Percentiles rank a stretch among this genome's conserved stretches.
Evolutionary conservation across 1,140 invertebrate species (phyloP).

Genomic region (Drosophila teissieri): DNA sequence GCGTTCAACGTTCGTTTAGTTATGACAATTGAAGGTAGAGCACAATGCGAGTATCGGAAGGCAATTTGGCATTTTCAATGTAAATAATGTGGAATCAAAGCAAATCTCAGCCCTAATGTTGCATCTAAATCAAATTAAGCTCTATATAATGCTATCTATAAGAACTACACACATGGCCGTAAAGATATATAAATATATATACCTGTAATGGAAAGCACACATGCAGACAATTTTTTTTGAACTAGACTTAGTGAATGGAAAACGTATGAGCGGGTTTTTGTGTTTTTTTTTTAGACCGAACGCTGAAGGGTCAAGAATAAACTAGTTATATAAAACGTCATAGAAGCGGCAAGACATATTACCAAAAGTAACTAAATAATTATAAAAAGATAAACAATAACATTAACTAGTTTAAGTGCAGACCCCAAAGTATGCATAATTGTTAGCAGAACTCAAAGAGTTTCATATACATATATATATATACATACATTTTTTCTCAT

Average conservation of each 20-base stretch:
- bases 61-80: constrained; percentile 49
- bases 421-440: constrained; percentile 31
- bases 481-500: constrained; percentile 4
- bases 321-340: constrained; percentile 37
- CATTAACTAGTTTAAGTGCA: constrained; percentile 32
- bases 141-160: constrained; percentile 38
- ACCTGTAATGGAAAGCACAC: constrained; percentile 17
- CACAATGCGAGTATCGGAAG: constrained; percentile 11
- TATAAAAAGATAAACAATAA: constrained; percentile 18
- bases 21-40: constrained; percentile 65
- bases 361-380: constrained; percentile 34
- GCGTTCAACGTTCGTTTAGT: constrained; percentile 79
- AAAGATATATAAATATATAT: constrained; percentile 24
- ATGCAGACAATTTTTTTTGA: constrained; percentile 38
- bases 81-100: constrained; percentile 67
- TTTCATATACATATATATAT: constrained; percentile 46
- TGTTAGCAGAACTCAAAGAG: constrained; percentile 70
- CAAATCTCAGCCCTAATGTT: constrained; percentile 37
- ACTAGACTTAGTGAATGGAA: constrained; percentile 51
- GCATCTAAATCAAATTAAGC: constrained; percentile 60
- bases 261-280: constrained; percentile 13
- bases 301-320: constrained; percentile 42
- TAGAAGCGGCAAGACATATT: constrained; percentile 29
- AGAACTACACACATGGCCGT: constrained; percentile 25
- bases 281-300: constrained; percentile 51